Evolutionary conservation across 2,888 invertebrate species (phyloP), one percentile per base, ranked within the genome.

Genomic region (Beris chalybata): DNA sequence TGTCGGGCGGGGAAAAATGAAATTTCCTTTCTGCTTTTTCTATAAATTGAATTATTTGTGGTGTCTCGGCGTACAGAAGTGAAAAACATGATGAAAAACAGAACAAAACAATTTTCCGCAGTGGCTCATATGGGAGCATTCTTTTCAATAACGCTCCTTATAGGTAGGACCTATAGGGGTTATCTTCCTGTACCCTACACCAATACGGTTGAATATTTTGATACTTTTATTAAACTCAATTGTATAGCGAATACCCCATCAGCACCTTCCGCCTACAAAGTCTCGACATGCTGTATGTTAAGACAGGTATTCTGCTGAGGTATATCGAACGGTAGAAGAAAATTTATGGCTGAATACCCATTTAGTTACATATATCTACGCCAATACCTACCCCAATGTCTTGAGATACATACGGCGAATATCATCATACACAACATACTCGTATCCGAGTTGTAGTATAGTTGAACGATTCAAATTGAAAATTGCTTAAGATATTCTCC

Each of bases 111-210:
- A 67, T 71, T 69, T 67, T 65, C 69, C 68, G 67, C 68, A 70
- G 68, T 67, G 68, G 65, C 69, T 61, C 69, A 64, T 68, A 32
- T 68, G 72, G 70, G 70, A 70, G 64, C 70, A 56, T 65, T 70
- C 64, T 67, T 68, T 66, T 65, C 45, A 38, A 38, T 38, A 38
- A 5, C 7, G 9, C 38, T 9, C 38, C 38, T 38, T 5, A 38
- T 5, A 38, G 5, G 38, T 38, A 38, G 38, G 38, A 38, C 38
- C 7, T 38, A 38, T 38, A 38, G 38, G 48, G 38, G 48, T 11
- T 48, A 48, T 48, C 15, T n/a, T 15, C 15, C 12, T 6, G 48
- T 15, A 22, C 22, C 22, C n/a, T 15, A 48, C 12, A 48, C 15
- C n/a, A 5, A 22, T 22, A n/a, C 30, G 45, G 44, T 54, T 54